Percentiles rank a stretch among this genome's conserved stretches.
These are phyloP conservation scores for Megaceryle alcyon DNA, from an alignment of 2,797 vertebrate species.

Conservation along the genomic window DNA sequence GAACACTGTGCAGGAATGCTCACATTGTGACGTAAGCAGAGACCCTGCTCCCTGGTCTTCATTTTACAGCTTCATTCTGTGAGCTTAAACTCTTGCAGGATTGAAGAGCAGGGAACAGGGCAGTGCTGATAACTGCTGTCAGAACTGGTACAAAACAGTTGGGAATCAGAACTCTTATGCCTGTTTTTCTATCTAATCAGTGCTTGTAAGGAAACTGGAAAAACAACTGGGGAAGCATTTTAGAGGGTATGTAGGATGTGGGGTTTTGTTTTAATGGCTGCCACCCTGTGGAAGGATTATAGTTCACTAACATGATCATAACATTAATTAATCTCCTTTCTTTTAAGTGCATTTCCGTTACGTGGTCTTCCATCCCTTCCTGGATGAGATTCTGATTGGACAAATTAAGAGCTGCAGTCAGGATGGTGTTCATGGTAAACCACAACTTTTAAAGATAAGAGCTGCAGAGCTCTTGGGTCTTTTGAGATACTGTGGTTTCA, in stretches of 20 bases:
- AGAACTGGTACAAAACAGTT: not conserved
- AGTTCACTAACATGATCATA: not conserved
- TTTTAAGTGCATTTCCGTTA: slow-evolving; percentile 93
- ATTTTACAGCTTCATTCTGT: not conserved
- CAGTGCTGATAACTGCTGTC: not conserved
- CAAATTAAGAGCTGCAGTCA: slow-evolving; percentile 98
- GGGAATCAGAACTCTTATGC: not conserved
- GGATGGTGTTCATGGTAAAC: slow-evolving; percentile 93
- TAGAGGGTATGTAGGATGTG: not conserved
- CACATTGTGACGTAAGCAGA: not conserved
- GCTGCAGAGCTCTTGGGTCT: not conserved
- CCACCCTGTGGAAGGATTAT: not conserved
- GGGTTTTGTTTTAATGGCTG: slow-evolving; percentile 33
- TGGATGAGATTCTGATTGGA: slow-evolving; percentile 95
- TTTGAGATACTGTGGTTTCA: not conserved
- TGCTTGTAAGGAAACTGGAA: not conserved
- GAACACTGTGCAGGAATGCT: not conserved
- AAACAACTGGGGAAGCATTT: not conserved
- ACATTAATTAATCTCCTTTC: not conserved
- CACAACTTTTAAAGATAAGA: not conserved
- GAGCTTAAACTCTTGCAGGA: not conserved
- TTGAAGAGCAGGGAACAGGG: not conserved
- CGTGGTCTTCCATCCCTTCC: slow-evolving; percentile 95
- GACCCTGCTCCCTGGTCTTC: not conserved
- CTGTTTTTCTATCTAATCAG: not conserved